Evolutionary conservation across 2,888 invertebrate species (phyloP).

Genomic region (Troides helena): DNA sequence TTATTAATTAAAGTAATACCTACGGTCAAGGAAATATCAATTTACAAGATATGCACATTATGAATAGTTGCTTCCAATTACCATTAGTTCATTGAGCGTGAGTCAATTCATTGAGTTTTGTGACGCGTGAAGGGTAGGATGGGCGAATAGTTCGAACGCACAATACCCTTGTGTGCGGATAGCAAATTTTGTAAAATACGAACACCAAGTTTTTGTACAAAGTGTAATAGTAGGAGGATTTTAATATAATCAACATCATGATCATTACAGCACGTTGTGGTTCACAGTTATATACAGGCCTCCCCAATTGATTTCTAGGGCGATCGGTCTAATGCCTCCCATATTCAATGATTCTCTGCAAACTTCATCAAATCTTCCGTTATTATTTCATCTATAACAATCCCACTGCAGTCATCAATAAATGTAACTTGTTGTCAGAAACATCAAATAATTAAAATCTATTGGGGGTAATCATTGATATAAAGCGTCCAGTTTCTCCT

Average conservation of each 20-base stretch:
- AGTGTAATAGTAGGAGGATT: no score
- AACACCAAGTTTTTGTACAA: background rate
- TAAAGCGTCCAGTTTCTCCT: conserved; percentile 22
- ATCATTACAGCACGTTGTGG: no score
- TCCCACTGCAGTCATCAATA: background rate
- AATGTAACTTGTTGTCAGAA: background rate
- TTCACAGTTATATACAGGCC: no score
- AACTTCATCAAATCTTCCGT: no score
- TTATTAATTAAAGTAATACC: conserved; percentile 9
- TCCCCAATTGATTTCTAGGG: no score
- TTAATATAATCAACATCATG: no score
- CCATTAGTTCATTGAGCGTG: conserved; percentile 72
- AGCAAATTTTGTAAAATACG: background rate
- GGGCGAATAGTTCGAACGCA: background rate
- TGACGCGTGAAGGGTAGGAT: conserved; percentile 6
- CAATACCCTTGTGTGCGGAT: background rate
- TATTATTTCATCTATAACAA: background rate
- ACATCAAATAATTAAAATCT: conserved; percentile 25
- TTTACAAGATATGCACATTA: conserved; percentile 50
- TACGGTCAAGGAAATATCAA: conserved; percentile 34
- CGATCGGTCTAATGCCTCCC: no score
- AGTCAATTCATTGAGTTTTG: conserved; percentile 70
- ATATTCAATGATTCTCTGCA: no score
- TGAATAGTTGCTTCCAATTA: conserved; percentile 63
- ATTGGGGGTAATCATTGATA: conserved; percentile 25